Base-by-base conservation (phyloP, 1,140 invertebrate genomes). In the Procambarus clarkii region DNA sequence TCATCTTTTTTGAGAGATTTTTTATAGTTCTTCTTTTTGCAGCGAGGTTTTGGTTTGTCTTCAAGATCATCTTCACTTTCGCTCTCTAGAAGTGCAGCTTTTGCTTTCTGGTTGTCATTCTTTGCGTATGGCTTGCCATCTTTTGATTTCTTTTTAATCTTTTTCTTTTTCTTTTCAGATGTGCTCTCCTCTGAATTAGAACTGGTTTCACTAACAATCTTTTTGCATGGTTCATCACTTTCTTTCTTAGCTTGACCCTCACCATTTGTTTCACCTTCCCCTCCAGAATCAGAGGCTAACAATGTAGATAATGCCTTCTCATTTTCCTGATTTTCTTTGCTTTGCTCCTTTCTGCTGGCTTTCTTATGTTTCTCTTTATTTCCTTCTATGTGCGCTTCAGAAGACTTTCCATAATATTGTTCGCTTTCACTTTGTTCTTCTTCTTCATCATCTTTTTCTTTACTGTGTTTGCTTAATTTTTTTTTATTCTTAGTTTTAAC, bases 21-120 rank as follows among this genome's bases (percentile, higher is more conserved):
- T 45, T 48, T 86, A 74, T 45, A 82, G 13, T 48, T n/a, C 44
- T 91, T 91, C 58, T 91, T 91, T 50, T 91, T 91, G n/a, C 88
- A 78, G 9, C 81, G 69, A 11, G 88, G 88, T 50, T 91, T 91
- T n/a, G 88, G 88, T 5, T 85, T 85, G 2, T 91, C 76, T 18
- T 88, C 86, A 13, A 88, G 48, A n/a, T 88, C 79, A 78, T 85
- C 71, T 48, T 85, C 83, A 91, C 88, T 91, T 18, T 91, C 88
- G 50, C 88, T 91, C n/a, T 85, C 80, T 24, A 91, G 77, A 15
- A 91, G 71, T 46, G 88, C 82, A 54, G 54, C 71, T 69, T 85
- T 91, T 58, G 88, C 88, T 71, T 50, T 91, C 60, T 85, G 71
- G 64, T 91, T 91, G 54, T 91, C 88, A 79, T 64, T 77, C 44